Base-by-base conservation (phyloP, 2,888 invertebrate genomes). In the Cyclophora albipunctata region DNA sequence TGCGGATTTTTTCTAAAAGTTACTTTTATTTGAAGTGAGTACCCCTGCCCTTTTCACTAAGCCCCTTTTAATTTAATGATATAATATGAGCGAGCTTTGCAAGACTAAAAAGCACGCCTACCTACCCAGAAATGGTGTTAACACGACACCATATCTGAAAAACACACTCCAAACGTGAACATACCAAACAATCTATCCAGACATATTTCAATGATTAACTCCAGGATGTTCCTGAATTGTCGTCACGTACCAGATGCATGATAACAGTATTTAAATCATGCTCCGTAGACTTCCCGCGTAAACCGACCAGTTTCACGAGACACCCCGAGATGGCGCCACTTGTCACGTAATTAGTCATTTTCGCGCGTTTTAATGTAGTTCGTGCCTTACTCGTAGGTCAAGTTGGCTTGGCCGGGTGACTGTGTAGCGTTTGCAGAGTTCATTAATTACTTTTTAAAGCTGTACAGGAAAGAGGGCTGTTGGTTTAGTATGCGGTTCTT, bases 231-330 rank as follows among this genome's bases (percentile, higher is more conserved):
- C 76, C 71, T 75, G 74, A 71, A 61, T 66, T 63, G 64, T 72
- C 70, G 75, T 77, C 82, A 83, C 82, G 84, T 83, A 63, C 68
- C 69, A 67, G 81, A 84, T 83, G 71, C 63, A 66, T 82, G 84
- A 84, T 84, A 84, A 80, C 78, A 78, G 79, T 80, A 81, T 83
- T 84, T 82, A 81, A 84, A 84, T 82, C 80, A 79, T 75, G 76
- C 71, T 50, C 52, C 47, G 65, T 67, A 54, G 60, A 60, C 55
- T 43, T 43, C 34, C 43, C 55, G 54, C 52, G 52, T 50, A 52
- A 51, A 40, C 3, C 41, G 42, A 37, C 60, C 59, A 51, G 43
- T 59, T 59, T 53, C 54, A 41, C 37, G 5, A 6, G 57, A 59
- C 53, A 54, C 59, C 45, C 44, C 42, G 7, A 5, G 34, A 34